phyloP scores from a whole-genome alignment of 2,797 vertebrate species.

The Phylloscopus collybita region DNA sequence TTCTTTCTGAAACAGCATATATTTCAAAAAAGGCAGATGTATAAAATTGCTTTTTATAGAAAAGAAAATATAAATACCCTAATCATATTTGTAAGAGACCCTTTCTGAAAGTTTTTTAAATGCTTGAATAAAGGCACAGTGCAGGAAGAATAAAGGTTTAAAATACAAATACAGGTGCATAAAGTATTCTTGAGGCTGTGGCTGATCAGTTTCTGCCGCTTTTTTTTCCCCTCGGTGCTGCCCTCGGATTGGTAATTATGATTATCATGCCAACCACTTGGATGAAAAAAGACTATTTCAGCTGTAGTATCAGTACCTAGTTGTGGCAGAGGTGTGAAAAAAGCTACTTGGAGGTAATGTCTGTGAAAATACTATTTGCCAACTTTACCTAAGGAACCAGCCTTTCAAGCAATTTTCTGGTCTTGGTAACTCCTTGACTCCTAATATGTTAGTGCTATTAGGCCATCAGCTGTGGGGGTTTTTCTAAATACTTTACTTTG shows the following conservation, averaged over 20 bases:
- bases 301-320: not conserved
- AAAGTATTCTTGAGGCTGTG: not conserved
- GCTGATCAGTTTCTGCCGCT: not conserved
- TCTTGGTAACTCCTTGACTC: not conserved
- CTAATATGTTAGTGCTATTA: slow-evolving; percentile 27
- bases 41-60: not conserved
- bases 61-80: not conserved
- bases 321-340: not conserved
- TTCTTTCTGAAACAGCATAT: not conserved
- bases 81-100: not conserved
- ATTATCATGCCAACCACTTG: not conserved
- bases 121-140: not conserved
- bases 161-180: not conserved
- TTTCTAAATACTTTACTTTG: slow-evolving; percentile 58
- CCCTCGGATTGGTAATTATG: not conserved
- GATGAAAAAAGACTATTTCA: not conserved
- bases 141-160: not conserved
- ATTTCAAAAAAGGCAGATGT: not conserved
- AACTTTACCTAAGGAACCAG: not conserved
- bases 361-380: not conserved
- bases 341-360: not conserved
- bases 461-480: slow-evolving; percentile 19
- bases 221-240: accelerated
- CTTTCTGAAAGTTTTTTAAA: not conserved
- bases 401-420: not conserved